phyloP scores from a whole-genome alignment of 2,113 vertebrate genomes.

The Entomyzon cyanotis region DNA sequence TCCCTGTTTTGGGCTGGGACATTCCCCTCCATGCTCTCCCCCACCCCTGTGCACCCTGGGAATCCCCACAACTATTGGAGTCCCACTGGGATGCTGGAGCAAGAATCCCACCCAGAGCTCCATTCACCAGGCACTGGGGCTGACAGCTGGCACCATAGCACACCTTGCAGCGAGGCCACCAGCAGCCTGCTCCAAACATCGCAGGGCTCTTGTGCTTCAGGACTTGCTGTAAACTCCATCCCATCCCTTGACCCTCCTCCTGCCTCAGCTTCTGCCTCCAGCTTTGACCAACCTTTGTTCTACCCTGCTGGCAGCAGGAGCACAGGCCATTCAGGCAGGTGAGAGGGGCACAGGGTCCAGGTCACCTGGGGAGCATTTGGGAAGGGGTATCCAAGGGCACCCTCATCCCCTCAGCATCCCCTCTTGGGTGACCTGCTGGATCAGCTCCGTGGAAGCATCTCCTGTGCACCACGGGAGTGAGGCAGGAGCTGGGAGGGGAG shows the following conservation, averaged over 20 bases:
- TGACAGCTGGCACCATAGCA: not conserved
- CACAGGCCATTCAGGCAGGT: rapidly evolving
- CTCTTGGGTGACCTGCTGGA: not conserved
- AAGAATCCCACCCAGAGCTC: not conserved
- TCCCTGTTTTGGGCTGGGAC: not conserved
- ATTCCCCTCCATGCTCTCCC: not conserved
- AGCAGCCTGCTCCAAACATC: not conserved
- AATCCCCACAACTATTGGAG: rapidly evolving
- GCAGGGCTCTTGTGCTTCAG: not conserved
- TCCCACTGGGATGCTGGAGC: not conserved
- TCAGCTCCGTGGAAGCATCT: not conserved
- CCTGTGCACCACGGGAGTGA: rapidly evolving
- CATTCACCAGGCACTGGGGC: rapidly evolving
- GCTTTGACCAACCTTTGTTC: not conserved
- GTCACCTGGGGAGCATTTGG: not conserved
- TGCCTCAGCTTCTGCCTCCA: not conserved
- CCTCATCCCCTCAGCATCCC: not conserved
- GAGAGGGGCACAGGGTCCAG: not conserved
- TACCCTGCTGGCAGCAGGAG: not conserved
- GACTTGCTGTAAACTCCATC: not conserved
- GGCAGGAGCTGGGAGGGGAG: not conserved
- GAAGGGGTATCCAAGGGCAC: not conserved
- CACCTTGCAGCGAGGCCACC: rapidly evolving
- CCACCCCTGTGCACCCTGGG: rapidly evolving
- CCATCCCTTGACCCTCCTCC: not conserved